Base-by-base conservation (phyloP, 23 tunicate genomes). In the Halocynthia aurantium region DNA sequence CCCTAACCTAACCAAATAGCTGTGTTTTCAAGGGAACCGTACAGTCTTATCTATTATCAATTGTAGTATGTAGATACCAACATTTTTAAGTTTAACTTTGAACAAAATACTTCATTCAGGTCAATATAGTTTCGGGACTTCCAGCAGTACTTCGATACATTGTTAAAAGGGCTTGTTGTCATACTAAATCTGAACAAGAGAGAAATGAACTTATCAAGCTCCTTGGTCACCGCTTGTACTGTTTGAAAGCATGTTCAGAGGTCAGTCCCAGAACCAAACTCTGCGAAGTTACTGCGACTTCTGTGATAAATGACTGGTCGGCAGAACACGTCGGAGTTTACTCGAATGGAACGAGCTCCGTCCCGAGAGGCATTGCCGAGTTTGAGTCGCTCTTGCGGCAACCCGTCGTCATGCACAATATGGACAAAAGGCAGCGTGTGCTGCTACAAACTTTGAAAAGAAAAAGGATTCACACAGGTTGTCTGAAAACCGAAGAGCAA, bases 371-470 rank as follows among this genome's bases (percentile, higher is more conserved):
- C 8, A 51, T 95, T 44, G 8, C 20, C 6, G 53, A 71, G 10
- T 74, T 89, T 57, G 96, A 96, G 70, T 21, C 22, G 5, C 58
- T 89, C 9, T 22, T 96, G 77, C 51, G 58, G 13, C 77, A 83
- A 63, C 99, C 99, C 1, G 82, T 96, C 8, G 78, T 84, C 10
- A 92, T 90, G 10, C 99, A 96, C 85, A 96, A 96, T 71, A 78
- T 76, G 71, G 99, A 96, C 76, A 96, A 96, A 71, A 54, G 82
- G 54, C 99, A 96, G 80, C 57, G 99, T 62, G 73, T 80, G 22
- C 71, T 96, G 51, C 51, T 96, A 11, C 76, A 88, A 50, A 71
- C 60, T 71, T 50, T 52, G 6, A 20, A 52, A 55, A 61, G 5
- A 50, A 72, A 15, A 67, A 20, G 19, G 49, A 12, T 13, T n/a